Conservation (phyloP, 2,888 invertebrate species). For the Meandrusa payeni region DNA sequence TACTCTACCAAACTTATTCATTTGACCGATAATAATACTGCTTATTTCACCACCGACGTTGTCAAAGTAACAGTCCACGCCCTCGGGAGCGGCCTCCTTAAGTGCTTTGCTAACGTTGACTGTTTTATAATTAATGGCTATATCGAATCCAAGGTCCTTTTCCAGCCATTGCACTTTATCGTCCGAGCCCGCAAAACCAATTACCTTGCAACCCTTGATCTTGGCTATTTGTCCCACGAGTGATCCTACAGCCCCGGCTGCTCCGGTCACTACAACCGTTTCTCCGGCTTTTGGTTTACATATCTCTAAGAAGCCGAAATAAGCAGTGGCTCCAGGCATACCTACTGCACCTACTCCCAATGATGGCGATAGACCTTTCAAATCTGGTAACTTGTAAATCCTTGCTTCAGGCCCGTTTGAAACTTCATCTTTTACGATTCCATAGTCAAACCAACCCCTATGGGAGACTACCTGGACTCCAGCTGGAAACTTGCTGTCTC, state of each 20-base stretch:
- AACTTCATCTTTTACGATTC: constrained; percentile 32
- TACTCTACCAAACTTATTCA: constrained; percentile 77
- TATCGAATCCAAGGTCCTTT: constrained; percentile 82
- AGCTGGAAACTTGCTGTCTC: constrained; percentile 79
- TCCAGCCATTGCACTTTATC: constrained; percentile 83
- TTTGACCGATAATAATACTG: constrained; percentile 71
- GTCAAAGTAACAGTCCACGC: constrained; percentile 87
- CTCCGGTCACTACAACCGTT: constrained; percentile 82
- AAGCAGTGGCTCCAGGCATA: constrained; percentile 86
- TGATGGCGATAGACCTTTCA: constrained; percentile 64
- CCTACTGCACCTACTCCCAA: constrained; percentile 82
- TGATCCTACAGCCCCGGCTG: constrained; percentile 86
- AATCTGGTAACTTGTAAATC: constrained; percentile 33
- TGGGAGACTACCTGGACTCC: constrained; percentile 81
- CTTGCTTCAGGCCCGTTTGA: neutral
- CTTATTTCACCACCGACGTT: constrained; percentile 85
- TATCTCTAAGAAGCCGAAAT: constrained; percentile 84
- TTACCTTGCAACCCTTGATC: constrained; percentile 74
- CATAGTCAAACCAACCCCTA: constrained; percentile 85
- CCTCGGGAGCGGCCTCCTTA: constrained; percentile 80
- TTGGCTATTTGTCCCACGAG: constrained; percentile 85
- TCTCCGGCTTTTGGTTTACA: constrained; percentile 84
- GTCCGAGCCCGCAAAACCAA: constrained; percentile 85
- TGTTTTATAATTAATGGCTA: constrained; percentile 85
- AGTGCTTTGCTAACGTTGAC: constrained; percentile 60